Evolutionary conservation across 1,140 invertebrate species (phyloP).

Genomic region (Tenebrio molitor): DNA sequence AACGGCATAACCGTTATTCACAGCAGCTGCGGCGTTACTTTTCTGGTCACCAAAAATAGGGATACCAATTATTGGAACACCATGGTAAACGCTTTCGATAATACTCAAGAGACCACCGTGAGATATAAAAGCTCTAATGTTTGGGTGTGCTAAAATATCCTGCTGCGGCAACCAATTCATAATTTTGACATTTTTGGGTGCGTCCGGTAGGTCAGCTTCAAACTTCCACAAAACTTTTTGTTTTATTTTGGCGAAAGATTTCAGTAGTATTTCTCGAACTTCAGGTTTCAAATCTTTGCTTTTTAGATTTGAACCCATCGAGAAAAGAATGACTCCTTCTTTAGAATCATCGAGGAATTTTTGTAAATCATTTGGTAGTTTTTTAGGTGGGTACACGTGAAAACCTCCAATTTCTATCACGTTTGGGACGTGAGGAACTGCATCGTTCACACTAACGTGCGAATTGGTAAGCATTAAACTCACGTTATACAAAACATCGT

Average conservation of each 20-base stretch:
- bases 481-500: slow-evolving; percentile 68
- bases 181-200: slow-evolving; percentile 59
- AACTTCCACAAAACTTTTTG: slow-evolving; percentile 77
- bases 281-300: slow-evolving; percentile 66
- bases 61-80: too few relatives aligned
- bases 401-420: slow-evolving; percentile 70
- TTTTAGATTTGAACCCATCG: slow-evolving; percentile 71
- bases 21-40: too few relatives aligned
- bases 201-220: slow-evolving; percentile 69
- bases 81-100: too few relatives aligned
- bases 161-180: slow-evolving; percentile 38
- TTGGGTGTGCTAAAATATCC: background rate
- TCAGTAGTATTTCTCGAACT: slow-evolving; percentile 68
- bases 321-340: slow-evolving; percentile 71
- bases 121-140: too few relatives aligned
- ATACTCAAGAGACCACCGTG: too few relatives aligned
- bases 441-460: slow-evolving; percentile 70
- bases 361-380: slow-evolving; percentile 66
- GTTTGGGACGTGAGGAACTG: slow-evolving; percentile 70
- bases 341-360: slow-evolving; percentile 67
- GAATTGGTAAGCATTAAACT: slow-evolving; percentile 71
- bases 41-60: too few relatives aligned
- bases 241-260: slow-evolving; percentile 69
- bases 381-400: slow-evolving; percentile 65
- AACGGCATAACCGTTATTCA: slow-evolving; percentile 64